Evolutionary conservation across 2,888 invertebrate genomes (phyloP), one percentile per base, ranked within the genome.

Genomic region (Thymelicus lineola): DNA sequence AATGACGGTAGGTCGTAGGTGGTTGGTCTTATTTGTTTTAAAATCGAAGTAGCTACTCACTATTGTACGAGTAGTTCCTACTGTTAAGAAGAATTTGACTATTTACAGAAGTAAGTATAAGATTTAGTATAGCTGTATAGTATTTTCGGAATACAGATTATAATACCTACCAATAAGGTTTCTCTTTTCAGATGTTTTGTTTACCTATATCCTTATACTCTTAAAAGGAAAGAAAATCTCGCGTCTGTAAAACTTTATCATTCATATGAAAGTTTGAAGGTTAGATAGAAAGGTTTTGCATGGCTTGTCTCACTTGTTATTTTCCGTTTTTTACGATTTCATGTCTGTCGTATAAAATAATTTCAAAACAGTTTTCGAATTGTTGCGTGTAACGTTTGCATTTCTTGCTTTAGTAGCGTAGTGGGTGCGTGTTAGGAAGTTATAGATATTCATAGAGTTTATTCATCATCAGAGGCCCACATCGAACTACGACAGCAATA

Each of bases 311-410:
- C 67, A 61, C n/a, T 42, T 38, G 50, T 42, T 53, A 42, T 53
- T 53, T 67, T 60, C 38, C 53, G 50, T 28, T 45, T 61, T 68
- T 68, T 68, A 68, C 62, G 61, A 46, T 67, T 61, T 45, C 67
- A 61, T 67, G 61, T 61, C 53, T 68, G 68, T 48, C 62, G 62
- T 62, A 62, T 68, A 68, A 62, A 68, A 68, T 68, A 68, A 68
- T 62, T 68, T 62, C 36, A 62, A 68, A 68, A 62, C 62, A 68
- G 61, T 68, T 67, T 68, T 68, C 46, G 57, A 62, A 61, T 68
- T 68, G 62, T 46, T 68, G 62, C 62, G 61, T 68, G 57, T 68
- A 59, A 36, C 68, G 55, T 28, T 46, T 57, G 57, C 36, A 14
- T 61, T 67, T 20, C 67, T 42, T 55, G 42, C 42, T 45, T 20